These are phyloP conservation scores for Catharus bicknelli DNA, from an alignment of 2,113 vertebrate species.

Conservation along the genomic window DNA sequence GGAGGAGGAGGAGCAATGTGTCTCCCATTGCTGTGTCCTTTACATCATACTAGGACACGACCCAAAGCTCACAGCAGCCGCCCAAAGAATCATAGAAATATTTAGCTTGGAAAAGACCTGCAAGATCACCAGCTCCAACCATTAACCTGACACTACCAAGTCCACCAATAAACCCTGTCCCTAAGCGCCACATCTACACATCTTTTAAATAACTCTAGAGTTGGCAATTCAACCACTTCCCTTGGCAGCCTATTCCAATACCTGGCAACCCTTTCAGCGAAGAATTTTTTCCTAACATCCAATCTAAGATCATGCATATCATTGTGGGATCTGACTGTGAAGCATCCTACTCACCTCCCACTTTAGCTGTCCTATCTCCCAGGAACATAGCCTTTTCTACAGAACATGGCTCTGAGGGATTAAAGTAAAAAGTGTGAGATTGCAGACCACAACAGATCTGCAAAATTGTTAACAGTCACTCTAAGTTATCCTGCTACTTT, in stretches of 20 bases:
- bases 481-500: not conserved
- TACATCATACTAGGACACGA: rapidly evolving
- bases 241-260: not conserved
- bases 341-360: not conserved
- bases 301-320: too few relatives aligned
- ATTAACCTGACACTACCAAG: not conserved
- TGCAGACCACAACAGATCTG: not conserved
- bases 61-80: not conserved
- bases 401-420: not conserved
- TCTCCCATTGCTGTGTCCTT: rapidly evolving
- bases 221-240: not conserved
- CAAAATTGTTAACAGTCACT: not conserved
- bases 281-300: not conserved
- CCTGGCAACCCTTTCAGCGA: not conserved
- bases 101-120: not conserved
- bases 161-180: not conserved
- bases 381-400: not conserved
- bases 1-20: not conserved
- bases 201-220: not conserved
- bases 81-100: not conserved
- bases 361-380: not conserved
- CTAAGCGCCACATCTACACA: not conserved
- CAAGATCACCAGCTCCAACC: not conserved
- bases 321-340: not conserved
- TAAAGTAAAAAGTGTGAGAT: not conserved